These are phyloP conservation scores for Nymphalis urticae DNA, from an alignment of 2,888 invertebrate species.

Conservation along the genomic window DNA sequence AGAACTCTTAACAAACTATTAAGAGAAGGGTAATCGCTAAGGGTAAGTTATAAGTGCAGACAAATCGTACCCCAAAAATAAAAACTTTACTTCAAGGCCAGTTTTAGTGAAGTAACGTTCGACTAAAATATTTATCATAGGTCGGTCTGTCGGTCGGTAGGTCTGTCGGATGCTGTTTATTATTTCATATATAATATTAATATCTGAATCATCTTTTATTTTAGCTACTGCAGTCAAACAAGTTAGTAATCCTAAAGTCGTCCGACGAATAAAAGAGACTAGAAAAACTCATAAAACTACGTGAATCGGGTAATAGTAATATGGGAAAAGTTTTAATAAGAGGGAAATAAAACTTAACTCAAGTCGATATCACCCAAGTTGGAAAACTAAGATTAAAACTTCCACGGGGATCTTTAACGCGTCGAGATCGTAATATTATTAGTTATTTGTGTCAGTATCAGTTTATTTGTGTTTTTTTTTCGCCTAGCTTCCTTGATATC, in stretches of 20 bases:
- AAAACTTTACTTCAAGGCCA: no score
- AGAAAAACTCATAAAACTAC: conserved; percentile 67
- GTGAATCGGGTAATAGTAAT: conserved; percentile 67
- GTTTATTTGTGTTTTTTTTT: conserved; percentile 18
- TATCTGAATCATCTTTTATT: not conserved
- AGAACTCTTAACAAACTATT: no score
- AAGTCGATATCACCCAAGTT: conserved; percentile 67
- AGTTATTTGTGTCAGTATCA: not conserved
- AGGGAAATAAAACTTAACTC: conserved; percentile 62
- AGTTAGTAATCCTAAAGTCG: conserved; percentile 24
- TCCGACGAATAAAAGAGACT: conserved; percentile 31
- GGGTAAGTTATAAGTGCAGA: no score
- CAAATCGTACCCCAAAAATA: no score
- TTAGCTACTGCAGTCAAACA: conserved; percentile 22
- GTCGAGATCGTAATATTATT: conserved; percentile 30
- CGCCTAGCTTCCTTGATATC: no score
- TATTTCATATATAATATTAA: not conserved
- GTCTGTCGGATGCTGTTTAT: not conserved
- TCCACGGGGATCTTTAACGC: conserved; percentile 50
- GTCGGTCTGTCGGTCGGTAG: no score
- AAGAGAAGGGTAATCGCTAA: no score
- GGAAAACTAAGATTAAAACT: conserved; percentile 67
- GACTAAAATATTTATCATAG: no score
- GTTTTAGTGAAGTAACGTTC: no score
- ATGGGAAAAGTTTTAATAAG: conserved; percentile 73